Percentiles rank a stretch among this genome's conserved stretches.
Conservation (phyloP, 1,140 invertebrate genomes). For the Dendroctonus valens region DNA sequence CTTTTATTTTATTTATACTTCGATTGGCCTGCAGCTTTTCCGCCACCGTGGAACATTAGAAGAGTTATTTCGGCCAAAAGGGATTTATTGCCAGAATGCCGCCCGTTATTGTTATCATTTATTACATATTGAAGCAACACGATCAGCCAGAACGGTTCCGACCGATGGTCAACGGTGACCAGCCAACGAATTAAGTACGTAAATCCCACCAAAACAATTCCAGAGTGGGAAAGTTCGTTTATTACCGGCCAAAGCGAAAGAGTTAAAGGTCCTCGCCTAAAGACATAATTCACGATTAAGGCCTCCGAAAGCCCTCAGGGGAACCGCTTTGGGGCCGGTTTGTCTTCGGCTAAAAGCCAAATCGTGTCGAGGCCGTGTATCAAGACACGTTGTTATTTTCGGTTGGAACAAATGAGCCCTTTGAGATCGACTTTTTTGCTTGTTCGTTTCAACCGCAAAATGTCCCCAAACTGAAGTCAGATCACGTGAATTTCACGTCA, state of each 20-base stretch:
- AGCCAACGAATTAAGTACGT: too few relatives aligned
- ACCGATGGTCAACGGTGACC: too few relatives aligned
- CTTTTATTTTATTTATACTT: slow-evolving; percentile 22
- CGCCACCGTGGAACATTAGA: background rate
- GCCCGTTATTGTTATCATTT: too few relatives aligned
- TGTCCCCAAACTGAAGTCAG: background rate
- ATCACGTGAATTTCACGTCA: too few relatives aligned
- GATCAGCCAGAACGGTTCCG: too few relatives aligned
- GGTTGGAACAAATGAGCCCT: slow-evolving; percentile 14
- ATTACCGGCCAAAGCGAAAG: slow-evolving; percentile 1
- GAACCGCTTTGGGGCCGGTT: too few relatives aligned
- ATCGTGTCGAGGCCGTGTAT: slow-evolving; percentile 15
- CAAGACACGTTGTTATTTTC: slow-evolving; percentile 21
- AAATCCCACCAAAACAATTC: background rate
- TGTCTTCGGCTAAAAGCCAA: slow-evolving; percentile 16
- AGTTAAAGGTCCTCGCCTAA: slow-evolving; percentile 16
- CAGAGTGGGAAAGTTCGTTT: slow-evolving; percentile 3
- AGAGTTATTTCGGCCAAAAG: too few relatives aligned
- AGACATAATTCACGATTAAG: slow-evolving; percentile 21
- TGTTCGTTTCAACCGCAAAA: background rate
- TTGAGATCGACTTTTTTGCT: slow-evolving; percentile 4
- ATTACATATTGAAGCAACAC: too few relatives aligned
- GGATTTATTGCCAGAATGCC: too few relatives aligned
- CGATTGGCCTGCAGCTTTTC: slow-evolving; percentile 4
- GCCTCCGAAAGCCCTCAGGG: background rate